phyloP scores from a whole-genome alignment of 1,140 invertebrate genomes.

The Solen grandis region DNA sequence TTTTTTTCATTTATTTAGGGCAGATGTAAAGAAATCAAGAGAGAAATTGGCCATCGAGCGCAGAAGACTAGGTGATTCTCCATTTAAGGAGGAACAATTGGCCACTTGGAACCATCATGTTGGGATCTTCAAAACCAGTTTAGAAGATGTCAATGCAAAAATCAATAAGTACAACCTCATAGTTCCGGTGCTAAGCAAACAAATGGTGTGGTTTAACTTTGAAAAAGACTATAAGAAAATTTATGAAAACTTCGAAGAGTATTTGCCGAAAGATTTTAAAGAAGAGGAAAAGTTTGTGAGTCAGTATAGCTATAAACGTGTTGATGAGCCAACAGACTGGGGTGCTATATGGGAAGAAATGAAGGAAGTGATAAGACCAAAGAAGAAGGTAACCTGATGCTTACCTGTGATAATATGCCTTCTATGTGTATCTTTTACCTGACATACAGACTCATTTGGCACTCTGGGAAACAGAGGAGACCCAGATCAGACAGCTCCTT shows the following conservation, averaged over 20 bases:
- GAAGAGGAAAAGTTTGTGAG: too few species aligned
- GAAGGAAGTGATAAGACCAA: too few species aligned
- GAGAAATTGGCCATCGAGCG: conserved; percentile 38
- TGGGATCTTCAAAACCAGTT: conserved; percentile 16
- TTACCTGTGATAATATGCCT: too few species aligned
- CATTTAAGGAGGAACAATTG: neutral
- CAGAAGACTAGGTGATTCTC: conserved; percentile 4
- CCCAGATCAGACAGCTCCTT: too few species aligned
- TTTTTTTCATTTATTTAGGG: conserved; percentile 21
- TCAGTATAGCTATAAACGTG: too few species aligned
- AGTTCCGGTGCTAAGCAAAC: conserved; percentile 39
- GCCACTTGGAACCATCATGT: conserved; percentile 1
- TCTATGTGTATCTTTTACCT: too few species aligned
- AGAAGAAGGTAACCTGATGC: too few species aligned
- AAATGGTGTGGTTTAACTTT: conserved; percentile 49
- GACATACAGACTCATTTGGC: too few species aligned
- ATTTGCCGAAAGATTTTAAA: conserved; percentile 23
- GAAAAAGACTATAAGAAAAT: conserved; percentile 36
- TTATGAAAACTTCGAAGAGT: conserved; percentile 11
- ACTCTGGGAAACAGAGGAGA: too few species aligned
- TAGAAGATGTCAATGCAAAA: conserved; percentile 34
- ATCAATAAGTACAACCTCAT: conserved; percentile 34
- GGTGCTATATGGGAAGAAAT: too few species aligned
- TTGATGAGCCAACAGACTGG: too few species aligned
- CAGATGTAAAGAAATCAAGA: conserved; percentile 27